Evolutionary conservation across 2,797 vertebrate genomes (phyloP).

Genomic region (Gila robusta): DNA sequence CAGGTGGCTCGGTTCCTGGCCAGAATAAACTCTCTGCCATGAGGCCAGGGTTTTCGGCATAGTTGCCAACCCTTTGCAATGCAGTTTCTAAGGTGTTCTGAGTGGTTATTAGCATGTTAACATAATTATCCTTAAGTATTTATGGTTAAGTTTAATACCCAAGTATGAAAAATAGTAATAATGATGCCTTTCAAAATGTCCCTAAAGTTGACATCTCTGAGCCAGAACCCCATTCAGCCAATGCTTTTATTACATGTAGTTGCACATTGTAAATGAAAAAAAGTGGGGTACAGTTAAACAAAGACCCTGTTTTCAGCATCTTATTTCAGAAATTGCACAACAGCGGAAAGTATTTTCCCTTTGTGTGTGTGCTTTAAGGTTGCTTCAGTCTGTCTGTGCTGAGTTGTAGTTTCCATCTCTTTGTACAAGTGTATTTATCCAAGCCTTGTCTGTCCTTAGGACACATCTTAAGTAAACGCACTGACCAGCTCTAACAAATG

Average conservation of each 20-base stretch:
- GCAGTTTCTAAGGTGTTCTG: neutral
- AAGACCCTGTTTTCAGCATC: neutral
- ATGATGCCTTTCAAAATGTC: neutral
- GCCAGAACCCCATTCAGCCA: neutral
- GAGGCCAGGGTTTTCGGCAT: neutral
- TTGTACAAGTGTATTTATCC: neutral
- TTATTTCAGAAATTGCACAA: neutral
- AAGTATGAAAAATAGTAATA: neutral
- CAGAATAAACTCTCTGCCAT: neutral
- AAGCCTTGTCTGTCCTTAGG: neutral
- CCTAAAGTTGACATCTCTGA: neutral
- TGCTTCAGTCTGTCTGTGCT: neutral
- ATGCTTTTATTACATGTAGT: neutral
- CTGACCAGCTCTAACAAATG: slow-evolving; percentile 12
- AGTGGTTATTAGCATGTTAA: neutral
- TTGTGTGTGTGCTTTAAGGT: neutral
- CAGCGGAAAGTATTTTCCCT: neutral
- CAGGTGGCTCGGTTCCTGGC: neutral
- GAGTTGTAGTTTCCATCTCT: neutral
- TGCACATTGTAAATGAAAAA: neutral
- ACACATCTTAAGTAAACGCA: neutral
- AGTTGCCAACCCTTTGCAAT: neutral
- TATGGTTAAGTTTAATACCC: neutral
- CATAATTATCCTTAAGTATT: neutral
- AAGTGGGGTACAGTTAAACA: neutral